Evolutionary conservation across 2,797 vertebrate species (phyloP).

Genomic region (Salmo trutta): DNA sequence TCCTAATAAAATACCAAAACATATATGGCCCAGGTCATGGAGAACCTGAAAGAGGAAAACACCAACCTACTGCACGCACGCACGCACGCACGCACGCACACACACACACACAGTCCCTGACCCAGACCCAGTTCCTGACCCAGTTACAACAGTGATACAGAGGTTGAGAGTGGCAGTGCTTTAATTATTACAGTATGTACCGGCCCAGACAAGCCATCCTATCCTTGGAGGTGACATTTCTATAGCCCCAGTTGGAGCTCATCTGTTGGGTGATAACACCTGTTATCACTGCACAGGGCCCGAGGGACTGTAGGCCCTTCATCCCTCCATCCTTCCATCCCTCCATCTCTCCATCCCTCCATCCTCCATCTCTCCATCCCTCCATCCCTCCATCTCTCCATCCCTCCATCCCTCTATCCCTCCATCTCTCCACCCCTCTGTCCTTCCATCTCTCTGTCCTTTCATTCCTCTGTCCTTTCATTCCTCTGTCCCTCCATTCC

Average conservation of each 20-base stretch:
- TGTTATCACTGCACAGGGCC: neutral
- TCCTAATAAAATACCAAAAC: no score
- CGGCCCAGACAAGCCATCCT: neutral
- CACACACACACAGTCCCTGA: neutral
- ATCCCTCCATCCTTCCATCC: no score
- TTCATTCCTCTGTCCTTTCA: fast-evolving
- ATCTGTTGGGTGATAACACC: neutral
- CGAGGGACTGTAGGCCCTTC: neutral
- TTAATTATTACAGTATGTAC: no score
- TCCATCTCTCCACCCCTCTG: no score
- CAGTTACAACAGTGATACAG: neutral
- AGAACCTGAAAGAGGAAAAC: no score
- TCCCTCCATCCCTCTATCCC: fast-evolving
- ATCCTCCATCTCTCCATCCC: no score
- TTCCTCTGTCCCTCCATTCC: no score
- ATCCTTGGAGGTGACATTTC: neutral
- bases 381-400: no score
- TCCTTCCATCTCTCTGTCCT: fast-evolving
- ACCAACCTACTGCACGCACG: no score
- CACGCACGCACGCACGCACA: no score
- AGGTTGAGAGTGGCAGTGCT: neutral
- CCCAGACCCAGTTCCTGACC: neutral
- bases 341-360: no score
- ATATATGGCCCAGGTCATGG: no score
- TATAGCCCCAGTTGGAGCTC: neutral